Base-by-base conservation (phyloP, 2,797 vertebrate genomes). In the Erithacus rubecula region DNA sequence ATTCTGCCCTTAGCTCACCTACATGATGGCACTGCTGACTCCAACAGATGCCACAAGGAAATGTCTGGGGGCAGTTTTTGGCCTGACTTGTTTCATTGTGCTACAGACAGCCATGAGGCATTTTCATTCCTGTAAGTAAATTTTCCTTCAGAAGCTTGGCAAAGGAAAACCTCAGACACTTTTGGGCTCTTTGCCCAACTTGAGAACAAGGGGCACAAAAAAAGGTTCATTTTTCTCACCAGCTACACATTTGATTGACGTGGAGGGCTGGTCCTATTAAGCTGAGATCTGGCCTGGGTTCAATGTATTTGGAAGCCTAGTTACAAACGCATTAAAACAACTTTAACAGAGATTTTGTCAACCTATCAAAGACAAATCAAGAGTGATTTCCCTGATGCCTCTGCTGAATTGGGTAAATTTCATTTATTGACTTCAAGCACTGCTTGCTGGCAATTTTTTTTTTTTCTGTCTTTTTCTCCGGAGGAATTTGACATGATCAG, bases 321-420 rank as follows among this genome's bases (percentile, higher is more conserved):
- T 88, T 96, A 96, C 94, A 92, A 96, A 97, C 78, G 52, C 90
- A 96, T 97, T 97, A 91, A 95, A 96, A 92, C 55, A 91, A 95
- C 65, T 87, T 92, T 63, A 89, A 95, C 91, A 90, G 96, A 96
- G 96, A 96, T 96, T 97, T 89, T 97, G 94, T 97, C 95, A 97
- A 90, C 83, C 94, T 95, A 95, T 96, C 93, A 96, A 96, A 97
- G 95, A 91, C 95, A 94, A 96, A 96, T 93, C 76, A 87, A 97
- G 95, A 90, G 80, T 92, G 95, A 94, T 95, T 96, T 96, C 89
- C 91, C 93, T 85, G 44, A 70, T 71, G 90, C 76, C 93, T 91
- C 89, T 77, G 85, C 72, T 94, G 94, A 95, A 96, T 93, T 91
- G 83, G 81, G 69, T 92, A 96, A 92, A 96, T 96, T 96, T 95